Base-by-base conservation (phyloP, 2,797 vertebrate species). In the Diceros bicornis region DNA sequence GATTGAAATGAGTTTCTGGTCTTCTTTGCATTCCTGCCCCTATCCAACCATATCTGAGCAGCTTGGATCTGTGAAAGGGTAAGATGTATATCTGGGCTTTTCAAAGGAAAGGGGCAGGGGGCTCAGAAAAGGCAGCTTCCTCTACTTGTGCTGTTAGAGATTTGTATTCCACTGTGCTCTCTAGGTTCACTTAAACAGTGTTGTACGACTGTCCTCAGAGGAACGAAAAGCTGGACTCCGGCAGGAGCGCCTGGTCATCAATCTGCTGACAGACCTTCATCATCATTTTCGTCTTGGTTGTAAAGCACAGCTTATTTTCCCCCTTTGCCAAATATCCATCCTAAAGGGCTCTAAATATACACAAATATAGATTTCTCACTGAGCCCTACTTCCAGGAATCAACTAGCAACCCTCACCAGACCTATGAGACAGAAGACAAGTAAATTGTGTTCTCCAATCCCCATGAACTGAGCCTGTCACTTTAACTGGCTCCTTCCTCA, bases 1-100 rank as follows among this genome's bases (percentile, higher is more conserved):
- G 97, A 89, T 82, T 82, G 98, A 96, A 98, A 98, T 98, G 41
- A 98, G 98, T 98, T 96, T 89, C 95, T 90, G 96, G 59, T 71
- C 96, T 72, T 97, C 95, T 98, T 97, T 91, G 71, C 91, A 21
- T 84, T 93, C 85, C 85, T 77, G 47, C 86, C 86, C 74, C 72
- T 72, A 57, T 97, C 97, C 97, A 95, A 68, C 96, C 98, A 89
- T 93, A 97, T 97, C 97, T 89, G 95, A 95, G 95, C 29, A 8
- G 85, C 57, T 41, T 61, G 55, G 95, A 94, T 94, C 96, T 13
- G 34, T 10, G 34, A 97, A 96, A 52, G 84, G 77, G 68, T 44
- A 81, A 85, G 68, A 97, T 97, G 90, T 96, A 83, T 72, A 88
- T 1, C 18, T 79, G 25, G 34, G 21, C 83, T 74, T 84, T 79